Base-by-base conservation (phyloP, 1,140 invertebrate species). In the Camponotus floridanus region DNA sequence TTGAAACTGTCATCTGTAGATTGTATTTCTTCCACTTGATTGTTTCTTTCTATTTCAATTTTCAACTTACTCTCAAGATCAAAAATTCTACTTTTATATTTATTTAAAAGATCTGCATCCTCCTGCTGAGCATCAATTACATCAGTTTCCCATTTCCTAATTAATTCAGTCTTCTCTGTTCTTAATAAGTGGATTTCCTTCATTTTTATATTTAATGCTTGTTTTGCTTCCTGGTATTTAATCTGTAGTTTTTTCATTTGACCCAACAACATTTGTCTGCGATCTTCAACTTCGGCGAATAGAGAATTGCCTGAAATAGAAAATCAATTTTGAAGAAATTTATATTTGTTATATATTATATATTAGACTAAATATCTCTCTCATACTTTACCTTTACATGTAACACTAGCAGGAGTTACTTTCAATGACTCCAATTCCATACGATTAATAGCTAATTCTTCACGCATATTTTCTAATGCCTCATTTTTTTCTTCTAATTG, bases 231-330 rank as follows among this genome's bases (percentile, higher is more conserved):
- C 4, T 89, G 13, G 79, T 95, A 95, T 78, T 92, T 94, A 33
- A 88, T 92, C 79, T 94, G 94, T 80, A 96, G 92, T 1, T 55
- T 68, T 11, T 92, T 94, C 88, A 95, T 92, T 70, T 95, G 87
- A 21, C 92, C 90, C 61, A 94, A 88, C 87, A 95, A 91, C 36
- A 92, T 92, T 62, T 94, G 93, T 11, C 95, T 93, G 79, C 95
- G 95, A 88, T 96, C 95, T 84, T 96, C 95, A 0, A 96, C 94
- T 86, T 96, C 95, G 8, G 95, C 95, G 68, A 96, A 96, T 33
- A 96, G 74, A 0, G 95, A 96, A 89, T 96, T 96, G 0, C 95
- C 95, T 93, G 18, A 8, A 80, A 71, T 1, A 45, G 9, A 15
- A 3, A 26, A 64, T n/a, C 31, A 59, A 57, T 59, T 9, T n/a